Evolutionary conservation across 2,113 vertebrate species (phyloP).

Genomic region (Centropus unirufus): DNA sequence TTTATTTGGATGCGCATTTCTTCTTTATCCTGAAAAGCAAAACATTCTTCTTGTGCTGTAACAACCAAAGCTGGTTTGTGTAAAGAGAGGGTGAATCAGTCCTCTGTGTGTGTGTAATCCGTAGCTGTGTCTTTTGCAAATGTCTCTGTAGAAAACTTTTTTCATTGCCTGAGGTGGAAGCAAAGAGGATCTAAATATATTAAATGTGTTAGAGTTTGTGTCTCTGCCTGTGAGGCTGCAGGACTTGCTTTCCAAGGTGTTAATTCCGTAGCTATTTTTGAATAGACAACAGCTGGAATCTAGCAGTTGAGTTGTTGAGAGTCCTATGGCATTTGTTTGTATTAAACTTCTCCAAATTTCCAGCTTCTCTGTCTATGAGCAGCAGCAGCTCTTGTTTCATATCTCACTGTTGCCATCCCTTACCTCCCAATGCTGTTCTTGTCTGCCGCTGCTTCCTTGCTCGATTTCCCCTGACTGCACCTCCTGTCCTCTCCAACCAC

Average conservation of each 20-base stretch:
- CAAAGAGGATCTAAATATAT: background rate
- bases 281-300: background rate
- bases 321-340: background rate
- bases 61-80: background rate
- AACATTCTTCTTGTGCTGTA: background rate
- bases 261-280: slow-evolving; percentile 4
- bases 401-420: background rate
- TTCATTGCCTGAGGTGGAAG: background rate
- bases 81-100: background rate
- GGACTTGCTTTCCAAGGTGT: background rate
- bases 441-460: background rate
- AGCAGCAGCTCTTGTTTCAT: background rate
- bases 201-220: background rate
- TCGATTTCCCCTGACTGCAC: background rate
- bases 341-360: background rate
- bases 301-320: slow-evolving; percentile 10
- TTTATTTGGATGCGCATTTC: background rate
- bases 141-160: background rate
- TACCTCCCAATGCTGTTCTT: background rate
- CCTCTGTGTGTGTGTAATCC: background rate
- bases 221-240: background rate
- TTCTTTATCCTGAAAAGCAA: accelerated
- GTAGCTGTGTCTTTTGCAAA: background rate
- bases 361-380: background rate
- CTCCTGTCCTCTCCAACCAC: background rate